Evolutionary conservation across 2,888 invertebrate genomes (phyloP).

Genomic region (Drosophila peninsularis): DNA sequence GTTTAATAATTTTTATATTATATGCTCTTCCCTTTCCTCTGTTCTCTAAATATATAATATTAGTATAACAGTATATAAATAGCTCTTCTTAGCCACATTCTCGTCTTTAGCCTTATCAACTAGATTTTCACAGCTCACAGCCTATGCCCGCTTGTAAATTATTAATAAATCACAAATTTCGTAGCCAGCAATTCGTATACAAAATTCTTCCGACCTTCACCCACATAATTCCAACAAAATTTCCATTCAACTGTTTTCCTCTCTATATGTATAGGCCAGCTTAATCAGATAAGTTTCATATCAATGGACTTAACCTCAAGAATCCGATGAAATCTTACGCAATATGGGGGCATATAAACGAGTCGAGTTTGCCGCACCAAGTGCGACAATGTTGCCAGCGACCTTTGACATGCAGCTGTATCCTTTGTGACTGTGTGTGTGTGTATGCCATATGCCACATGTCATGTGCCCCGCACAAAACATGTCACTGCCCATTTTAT

Average conservation of each 20-base stretch:
- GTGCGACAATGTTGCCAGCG: constrained; percentile 51
- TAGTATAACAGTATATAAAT: no score
- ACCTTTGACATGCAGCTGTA: constrained; percentile 72
- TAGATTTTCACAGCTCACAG: neutral
- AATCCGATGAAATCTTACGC: constrained; percentile 45
- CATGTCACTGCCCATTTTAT: constrained; percentile 74
- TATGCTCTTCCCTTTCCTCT: no score
- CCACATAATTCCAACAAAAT: constrained; percentile 10
- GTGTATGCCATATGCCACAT: constrained; percentile 61
- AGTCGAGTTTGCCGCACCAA: constrained; percentile 8
- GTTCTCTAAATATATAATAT: no score
- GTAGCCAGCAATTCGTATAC: neutral
- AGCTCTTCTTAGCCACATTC: no score
- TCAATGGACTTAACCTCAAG: constrained; percentile 42
- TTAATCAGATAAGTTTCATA: constrained; percentile 36
- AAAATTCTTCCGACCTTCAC: neutral
- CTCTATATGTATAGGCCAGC: neutral
- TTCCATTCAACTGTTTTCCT: constrained; percentile 12
- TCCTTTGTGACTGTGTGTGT: neutral
- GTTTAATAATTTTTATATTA: no score
- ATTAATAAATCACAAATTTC: neutral
- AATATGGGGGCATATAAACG: constrained; percentile 39
- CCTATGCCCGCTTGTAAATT: neutral
- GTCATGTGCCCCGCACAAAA: constrained; percentile 73
- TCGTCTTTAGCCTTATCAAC: no score